These are phyloP conservation scores for Neodon shergylaensis DNA, from an alignment of 2,113 vertebrate species.

Conservation along the genomic window DNA sequence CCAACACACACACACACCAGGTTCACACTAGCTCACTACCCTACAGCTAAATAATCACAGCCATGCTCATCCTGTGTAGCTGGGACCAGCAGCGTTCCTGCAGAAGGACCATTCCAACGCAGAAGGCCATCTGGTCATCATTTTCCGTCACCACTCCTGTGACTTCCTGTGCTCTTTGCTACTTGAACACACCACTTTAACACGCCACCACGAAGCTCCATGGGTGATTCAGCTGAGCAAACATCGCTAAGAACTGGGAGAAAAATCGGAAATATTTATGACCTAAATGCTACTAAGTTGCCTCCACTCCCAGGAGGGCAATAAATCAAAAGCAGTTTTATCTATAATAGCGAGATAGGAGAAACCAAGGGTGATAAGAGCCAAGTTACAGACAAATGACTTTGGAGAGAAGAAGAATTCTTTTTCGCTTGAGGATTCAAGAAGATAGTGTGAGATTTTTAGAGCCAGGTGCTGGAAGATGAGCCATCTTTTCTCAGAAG, in stretches of 20 bases:
- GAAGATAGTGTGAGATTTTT: neutral
- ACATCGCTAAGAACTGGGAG: neutral
- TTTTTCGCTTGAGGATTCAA: neutral
- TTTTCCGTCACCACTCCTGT: neutral
- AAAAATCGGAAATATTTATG: conserved; percentile 41
- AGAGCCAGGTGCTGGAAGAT: neutral
- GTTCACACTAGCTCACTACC: neutral
- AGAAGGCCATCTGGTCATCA: neutral
- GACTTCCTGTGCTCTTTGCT: neutral
- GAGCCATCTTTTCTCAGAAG: neutral
- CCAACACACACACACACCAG: neutral
- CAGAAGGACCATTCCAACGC: neutral
- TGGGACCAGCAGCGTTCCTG: neutral
- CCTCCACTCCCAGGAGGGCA: neutral
- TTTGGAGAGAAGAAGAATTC: neutral
- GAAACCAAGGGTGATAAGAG: neutral
- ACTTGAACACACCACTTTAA: neutral
- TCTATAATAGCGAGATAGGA: neutral
- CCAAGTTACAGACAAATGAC: conserved; percentile 6
- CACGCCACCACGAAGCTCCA: neutral
- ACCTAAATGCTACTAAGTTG: neutral
- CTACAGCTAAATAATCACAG: neutral
- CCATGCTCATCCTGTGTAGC: neutral
- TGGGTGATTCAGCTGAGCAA: neutral
- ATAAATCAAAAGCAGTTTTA: conserved; percentile 41